A percentile compares a stretch with the other conserved stretches of the same genome.
These are phyloP conservation scores for Rutilus rutilus DNA, from an alignment of 2,113 vertebrate species.

Conservation along the genomic window DNA sequence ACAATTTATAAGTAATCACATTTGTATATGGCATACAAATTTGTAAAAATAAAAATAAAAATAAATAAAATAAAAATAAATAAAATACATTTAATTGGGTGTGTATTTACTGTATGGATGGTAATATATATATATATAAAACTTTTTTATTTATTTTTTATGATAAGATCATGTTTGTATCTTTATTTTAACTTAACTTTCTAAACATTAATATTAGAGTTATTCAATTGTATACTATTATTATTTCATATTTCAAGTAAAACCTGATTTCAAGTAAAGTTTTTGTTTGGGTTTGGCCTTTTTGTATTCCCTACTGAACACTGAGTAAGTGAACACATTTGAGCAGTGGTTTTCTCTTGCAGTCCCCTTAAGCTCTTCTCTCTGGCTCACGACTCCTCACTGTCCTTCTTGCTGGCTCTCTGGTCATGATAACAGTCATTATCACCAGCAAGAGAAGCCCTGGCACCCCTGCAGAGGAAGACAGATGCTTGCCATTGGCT, in stretches of 20 bases:
- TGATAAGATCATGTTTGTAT: too few relatives aligned
- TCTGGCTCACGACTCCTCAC: constrained; percentile 13
- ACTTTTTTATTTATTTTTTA: too few relatives aligned
- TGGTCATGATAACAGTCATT: constrained; percentile 56
- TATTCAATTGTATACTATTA: background rate
- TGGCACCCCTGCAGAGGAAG: constrained; percentile 48
- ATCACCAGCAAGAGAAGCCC: constrained; percentile 43
- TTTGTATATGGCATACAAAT: background rate
- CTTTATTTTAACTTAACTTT: background rate
- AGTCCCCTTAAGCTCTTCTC: constrained; percentile 5
- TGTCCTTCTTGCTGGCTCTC: constrained; percentile 12
- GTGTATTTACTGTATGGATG: background rate
- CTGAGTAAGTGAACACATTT: background rate
- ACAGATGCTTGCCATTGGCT: constrained; percentile 25
- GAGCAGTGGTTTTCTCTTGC: background rate
- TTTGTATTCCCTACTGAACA: background rate
- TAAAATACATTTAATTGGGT: too few relatives aligned
- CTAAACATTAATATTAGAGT: background rate
- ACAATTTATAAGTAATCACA: background rate
- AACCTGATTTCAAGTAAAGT: background rate
- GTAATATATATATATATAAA: background rate
- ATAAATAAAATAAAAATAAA: background rate
- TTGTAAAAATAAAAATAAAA: background rate
- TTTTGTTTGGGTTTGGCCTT: background rate
- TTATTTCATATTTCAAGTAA: background rate